Evolutionary conservation across 2,113 vertebrate genomes (phyloP).

Genomic region (Ramphastos sulfuratus): DNA sequence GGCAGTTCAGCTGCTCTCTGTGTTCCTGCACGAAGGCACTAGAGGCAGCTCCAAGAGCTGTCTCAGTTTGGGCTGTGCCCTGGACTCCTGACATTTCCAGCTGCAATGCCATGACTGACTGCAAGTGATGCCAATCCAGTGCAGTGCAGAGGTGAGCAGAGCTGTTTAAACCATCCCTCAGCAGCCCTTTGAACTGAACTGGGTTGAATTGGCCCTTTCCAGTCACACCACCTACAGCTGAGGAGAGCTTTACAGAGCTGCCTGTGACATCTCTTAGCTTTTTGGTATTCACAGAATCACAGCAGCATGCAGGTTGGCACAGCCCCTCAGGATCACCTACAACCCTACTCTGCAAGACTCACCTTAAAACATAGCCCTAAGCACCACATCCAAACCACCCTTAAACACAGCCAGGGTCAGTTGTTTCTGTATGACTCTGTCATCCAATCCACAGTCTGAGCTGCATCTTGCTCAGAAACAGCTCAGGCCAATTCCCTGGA

Average conservation of each 20-base stretch:
- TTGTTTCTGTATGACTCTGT: slow-evolving; percentile 29
- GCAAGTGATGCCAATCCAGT: background rate
- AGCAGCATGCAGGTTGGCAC: no score
- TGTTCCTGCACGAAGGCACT: background rate
- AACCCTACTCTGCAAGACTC: no score
- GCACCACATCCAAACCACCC: no score
- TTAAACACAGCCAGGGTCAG: no score
- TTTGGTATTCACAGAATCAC: background rate
- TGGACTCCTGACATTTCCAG: background rate
- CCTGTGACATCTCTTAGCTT: slow-evolving; percentile 30
- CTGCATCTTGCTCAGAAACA: background rate
- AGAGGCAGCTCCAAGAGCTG: background rate
- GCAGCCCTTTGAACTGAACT: slow-evolving; percentile 6
- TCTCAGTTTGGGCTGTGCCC: background rate
- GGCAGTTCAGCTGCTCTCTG: background rate
- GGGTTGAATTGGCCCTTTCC: background rate
- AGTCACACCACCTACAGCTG: background rate
- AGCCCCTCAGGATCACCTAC: no score
- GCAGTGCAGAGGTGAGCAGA: background rate
- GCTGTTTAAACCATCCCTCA: background rate
- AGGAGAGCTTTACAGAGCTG: slow-evolving; percentile 4
- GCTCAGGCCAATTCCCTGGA: background rate
- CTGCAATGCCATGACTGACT: background rate
- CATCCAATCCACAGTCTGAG: background rate
- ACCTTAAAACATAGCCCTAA: no score